Evolutionary conservation across 1,140 invertebrate species (phyloP), one percentile per base, ranked within the genome.

Genomic region (Leptinotarsa lineolata): DNA sequence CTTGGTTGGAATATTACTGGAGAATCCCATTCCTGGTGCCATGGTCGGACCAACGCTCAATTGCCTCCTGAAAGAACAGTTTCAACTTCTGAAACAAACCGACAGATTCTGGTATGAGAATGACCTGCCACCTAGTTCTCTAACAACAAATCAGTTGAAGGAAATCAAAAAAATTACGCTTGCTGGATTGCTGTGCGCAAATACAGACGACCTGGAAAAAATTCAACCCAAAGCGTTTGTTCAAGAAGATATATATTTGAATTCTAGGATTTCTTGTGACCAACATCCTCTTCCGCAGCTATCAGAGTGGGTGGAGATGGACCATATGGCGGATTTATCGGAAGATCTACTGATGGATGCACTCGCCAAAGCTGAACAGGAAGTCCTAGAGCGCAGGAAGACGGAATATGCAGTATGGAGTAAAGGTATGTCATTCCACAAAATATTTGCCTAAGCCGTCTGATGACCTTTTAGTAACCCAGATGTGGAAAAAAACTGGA

Each of bases 41-140:
- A 88, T 95, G 0, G 90, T 98, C 5, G 95, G 95, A 0, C 91
- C 93, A 13, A 97, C 95, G 1, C 91, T 97, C 61, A 91, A 90
- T n/a, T 97, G 95, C 81, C 86, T 97, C 2, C 80, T 97, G 0
- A 91, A 90, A 15, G 82, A 91, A 24, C 95, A 97, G 81, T 95
- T 97, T 78, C 88, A 90, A 39, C 90, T 92, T 66, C 83, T 95
- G 1, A 90, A 94, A 74, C 90, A 92, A 78, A 93, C 93, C 46
- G 95, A 97, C 86, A 88, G 96, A 71, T 98, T 96, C 81, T 98
- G 96, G 95, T 98, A 97, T 79, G 96, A 98, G 85, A 97, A 97
- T 81, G 96, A 97, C 81, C 89, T 97, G 39, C 94, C 95, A 0
- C 95, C 95, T 0, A 95, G 95, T 1, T 91, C 94, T 8, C 90